Evolutionary conservation across 2,888 invertebrate species (phyloP).

Genomic region (Lochmaea crataegi): DNA sequence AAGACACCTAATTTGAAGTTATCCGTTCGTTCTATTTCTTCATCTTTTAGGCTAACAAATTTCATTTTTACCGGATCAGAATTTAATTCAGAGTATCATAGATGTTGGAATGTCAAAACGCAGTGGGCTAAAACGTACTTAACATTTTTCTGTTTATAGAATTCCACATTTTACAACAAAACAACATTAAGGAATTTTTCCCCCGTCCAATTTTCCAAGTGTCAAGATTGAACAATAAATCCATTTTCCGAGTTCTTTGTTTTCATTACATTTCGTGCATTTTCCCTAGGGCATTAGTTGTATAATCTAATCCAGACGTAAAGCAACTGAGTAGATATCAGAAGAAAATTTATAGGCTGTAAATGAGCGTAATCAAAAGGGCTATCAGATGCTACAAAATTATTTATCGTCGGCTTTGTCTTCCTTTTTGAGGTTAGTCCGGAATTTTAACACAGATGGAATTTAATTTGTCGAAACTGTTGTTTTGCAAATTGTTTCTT

Average conservation of each 20-base stretch:
- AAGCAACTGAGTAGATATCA: conserved; percentile 8
- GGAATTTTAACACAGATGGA: background rate
- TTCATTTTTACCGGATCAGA: no score
- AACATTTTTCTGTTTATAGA: no score
- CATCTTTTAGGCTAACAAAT: no score
- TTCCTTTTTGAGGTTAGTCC: conserved; percentile 4
- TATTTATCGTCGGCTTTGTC: conserved; percentile 11
- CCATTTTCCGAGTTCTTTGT: conserved; percentile 22
- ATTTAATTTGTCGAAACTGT: background rate
- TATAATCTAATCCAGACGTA: conserved; percentile 12
- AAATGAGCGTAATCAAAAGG: conserved; percentile 10
- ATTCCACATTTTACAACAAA: no score
- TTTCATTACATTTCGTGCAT: conserved; percentile 23
- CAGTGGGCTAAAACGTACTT: no score
- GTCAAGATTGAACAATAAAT: conserved; percentile 22
- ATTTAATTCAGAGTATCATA: no score
- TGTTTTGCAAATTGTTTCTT: background rate
- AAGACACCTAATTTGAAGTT: no score
- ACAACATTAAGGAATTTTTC: no score
- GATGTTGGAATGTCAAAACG: no score
- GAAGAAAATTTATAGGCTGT: conserved; percentile 15
- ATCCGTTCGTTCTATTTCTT: no score
- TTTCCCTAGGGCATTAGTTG: conserved; percentile 15
- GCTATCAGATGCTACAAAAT: conserved; percentile 14
- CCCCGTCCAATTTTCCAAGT: conserved; percentile 13